Conservation (phyloP, 2,113 vertebrate genomes). For the Centropus unirufus region DNA sequence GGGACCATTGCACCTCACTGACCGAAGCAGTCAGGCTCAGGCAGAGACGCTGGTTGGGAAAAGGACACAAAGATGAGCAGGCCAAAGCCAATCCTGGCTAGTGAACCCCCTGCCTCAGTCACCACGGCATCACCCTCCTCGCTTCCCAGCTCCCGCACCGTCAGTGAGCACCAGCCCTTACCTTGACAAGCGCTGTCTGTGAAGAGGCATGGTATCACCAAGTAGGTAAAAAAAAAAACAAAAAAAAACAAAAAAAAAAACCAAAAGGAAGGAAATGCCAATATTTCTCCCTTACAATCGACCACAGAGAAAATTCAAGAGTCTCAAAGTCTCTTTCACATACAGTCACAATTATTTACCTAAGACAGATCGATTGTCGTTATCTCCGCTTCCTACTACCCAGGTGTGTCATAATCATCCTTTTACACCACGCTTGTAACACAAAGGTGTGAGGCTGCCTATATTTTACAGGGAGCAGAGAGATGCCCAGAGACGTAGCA, state of each 20-base stretch:
- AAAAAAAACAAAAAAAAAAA: background rate
- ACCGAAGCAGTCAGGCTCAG: background rate
- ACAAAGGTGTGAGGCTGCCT: background rate
- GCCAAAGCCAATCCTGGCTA: background rate
- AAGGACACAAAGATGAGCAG: background rate
- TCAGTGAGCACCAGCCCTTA: fast-evolving
- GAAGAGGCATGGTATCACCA: background rate
- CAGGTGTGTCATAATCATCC: background rate
- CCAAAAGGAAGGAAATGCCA: background rate
- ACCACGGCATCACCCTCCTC: fast-evolving
- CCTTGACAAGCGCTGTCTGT: fast-evolving
- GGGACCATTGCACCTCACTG: background rate
- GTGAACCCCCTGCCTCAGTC: background rate
- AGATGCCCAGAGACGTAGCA: fast-evolving
- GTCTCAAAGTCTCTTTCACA: background rate
- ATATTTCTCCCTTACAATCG: fast-evolving
- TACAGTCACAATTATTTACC: background rate
- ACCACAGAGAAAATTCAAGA: fast-evolving
- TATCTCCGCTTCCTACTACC: background rate
- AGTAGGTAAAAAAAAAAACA: background rate
- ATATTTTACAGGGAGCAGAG: background rate
- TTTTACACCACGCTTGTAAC: background rate
- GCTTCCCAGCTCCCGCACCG: background rate
- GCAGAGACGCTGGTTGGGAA: background rate
- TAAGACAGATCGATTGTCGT: fast-evolving